Evolutionary conservation across 2,888 invertebrate species (phyloP).

Genomic region (Mycalesis mineus): DNA sequence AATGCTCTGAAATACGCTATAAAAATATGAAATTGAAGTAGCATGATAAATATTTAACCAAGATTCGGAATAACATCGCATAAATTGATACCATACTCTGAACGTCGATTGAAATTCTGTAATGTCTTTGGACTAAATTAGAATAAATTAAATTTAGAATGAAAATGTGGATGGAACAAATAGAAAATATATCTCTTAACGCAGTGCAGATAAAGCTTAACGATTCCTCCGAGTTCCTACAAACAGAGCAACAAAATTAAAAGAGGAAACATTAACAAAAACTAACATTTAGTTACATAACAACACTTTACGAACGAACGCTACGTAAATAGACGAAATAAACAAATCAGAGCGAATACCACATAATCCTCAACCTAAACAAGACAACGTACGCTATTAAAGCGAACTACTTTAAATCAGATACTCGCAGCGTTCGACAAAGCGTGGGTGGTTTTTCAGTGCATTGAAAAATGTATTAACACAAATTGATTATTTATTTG

Average conservation of each 20-base stretch:
- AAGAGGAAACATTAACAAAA: not conserved
- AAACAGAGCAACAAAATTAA: not conserved
- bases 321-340: conserved; percentile 14
- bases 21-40: too few species aligned
- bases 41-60: too few species aligned
- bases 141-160: too few species aligned
- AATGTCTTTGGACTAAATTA: too few species aligned
- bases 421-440: conserved; percentile 5
- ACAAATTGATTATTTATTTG: too few species aligned
- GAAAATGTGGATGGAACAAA: too few species aligned
- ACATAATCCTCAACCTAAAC: conserved; percentile 17
- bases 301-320: not conserved
- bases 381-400: conserved; percentile 14
- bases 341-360: conserved; percentile 17
- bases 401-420: conserved; percentile 10
- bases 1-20: too few species aligned
- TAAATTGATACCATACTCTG: too few species aligned
- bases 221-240: not conserved
- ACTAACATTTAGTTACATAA: not conserved
- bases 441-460: not conserved
- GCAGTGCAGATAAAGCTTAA: not conserved
- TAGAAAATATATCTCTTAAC: too few species aligned
- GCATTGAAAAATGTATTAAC: not conserved
- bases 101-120: too few species aligned
- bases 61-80: too few species aligned